Base-by-base conservation (phyloP, 2,888 invertebrate species). In the Andrena dorsata region DNA sequence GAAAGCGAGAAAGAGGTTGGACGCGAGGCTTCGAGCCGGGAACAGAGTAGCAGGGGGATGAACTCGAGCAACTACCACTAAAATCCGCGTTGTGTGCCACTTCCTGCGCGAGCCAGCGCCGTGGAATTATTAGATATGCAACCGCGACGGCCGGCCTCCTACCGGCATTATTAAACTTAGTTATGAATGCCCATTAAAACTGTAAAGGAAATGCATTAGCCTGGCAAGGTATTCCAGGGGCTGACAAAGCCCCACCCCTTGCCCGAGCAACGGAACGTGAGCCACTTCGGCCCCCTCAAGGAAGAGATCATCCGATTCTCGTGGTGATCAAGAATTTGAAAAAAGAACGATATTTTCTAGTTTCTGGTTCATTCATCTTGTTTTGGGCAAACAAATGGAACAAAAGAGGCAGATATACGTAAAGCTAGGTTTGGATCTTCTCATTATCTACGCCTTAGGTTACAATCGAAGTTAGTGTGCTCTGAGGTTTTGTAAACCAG, bases 131-230 rank as follows among this genome's bases (percentile, higher is more conserved):
- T 91, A 92, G 92, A 92, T 90, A 90, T 91, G 92, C 92, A 91
- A 91, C 92, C 91, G 77, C 90, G 90, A 88, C 90, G 89, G 89
- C 90, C 90, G 86, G 86, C 89, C 90, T 90, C 91, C 90, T 89
- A 86, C 91, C 89, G 90, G 90, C 90, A 92, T 92, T 93, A 93
- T 93, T 93, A 93, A 93, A 93, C 93, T 93, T 93, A 92, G 93
- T 93, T 93, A 93, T 92, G 93, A 93, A 93, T 93, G 92, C 91
- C 93, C 92, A 93, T 93, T 93, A 93, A 93, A 93, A 92, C 92
- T 93, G 93, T 93, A 93, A 93, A 93, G 93, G 93, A 93, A 93
- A 93, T 93, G 93, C 93, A 93, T 93, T 93, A 93, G 93, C 90
- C 89, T 88, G 88, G 91, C 90, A 89, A 88, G 90, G 86, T 86